phyloP scores from a whole-genome alignment of 2,113 vertebrate species.

The Sarotherodon lohbergeri region DNA sequence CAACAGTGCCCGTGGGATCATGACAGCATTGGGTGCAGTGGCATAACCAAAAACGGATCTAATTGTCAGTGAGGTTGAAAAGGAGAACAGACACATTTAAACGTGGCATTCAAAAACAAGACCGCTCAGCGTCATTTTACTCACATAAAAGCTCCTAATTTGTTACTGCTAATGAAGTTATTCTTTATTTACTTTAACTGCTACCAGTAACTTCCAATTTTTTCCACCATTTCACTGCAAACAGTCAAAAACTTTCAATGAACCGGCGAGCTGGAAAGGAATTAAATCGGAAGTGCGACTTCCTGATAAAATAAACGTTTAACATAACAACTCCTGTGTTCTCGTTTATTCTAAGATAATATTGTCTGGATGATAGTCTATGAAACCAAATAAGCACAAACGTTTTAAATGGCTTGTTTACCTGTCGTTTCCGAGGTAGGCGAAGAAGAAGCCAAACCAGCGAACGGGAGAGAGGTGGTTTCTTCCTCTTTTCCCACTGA shows the following conservation, averaged over 20 bases:
- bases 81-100: background rate
- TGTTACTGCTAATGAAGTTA: background rate
- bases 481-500: slow-evolving; percentile 1
- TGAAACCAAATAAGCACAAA: background rate
- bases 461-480: background rate
- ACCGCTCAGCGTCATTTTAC: background rate
- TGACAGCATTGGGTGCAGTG: background rate
- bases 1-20: background rate
- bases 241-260: background rate
- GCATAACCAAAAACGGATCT: background rate
- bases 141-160: background rate
- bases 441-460: background rate
- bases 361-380: background rate
- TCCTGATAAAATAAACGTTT: background rate
- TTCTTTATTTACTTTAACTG: background rate
- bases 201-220: background rate
- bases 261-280: background rate
- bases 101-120: background rate
- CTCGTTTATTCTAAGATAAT: background rate
- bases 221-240: background rate
- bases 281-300: background rate
- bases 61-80: background rate
- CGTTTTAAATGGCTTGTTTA: background rate
- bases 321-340: background rate
- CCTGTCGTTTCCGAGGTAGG: background rate